Conservation (phyloP, 2,888 invertebrate genomes). For the Brenthis hecate region DNA sequence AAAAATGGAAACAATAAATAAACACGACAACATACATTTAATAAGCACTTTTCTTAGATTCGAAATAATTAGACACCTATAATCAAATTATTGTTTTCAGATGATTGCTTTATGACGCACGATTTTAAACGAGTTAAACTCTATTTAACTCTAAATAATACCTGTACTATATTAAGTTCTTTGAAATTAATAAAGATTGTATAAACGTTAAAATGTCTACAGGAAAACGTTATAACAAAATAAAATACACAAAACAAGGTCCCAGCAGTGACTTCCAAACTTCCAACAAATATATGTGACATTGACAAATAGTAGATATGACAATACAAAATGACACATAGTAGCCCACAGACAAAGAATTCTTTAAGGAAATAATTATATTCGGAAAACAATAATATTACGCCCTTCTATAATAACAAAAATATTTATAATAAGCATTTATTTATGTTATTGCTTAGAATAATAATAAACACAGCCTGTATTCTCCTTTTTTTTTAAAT, state of each 20-base stretch:
- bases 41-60: constrained; percentile 1
- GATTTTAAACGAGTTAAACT: constrained; percentile 18
- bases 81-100: constrained; percentile 33
- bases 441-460: no score
- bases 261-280: constrained; percentile 3
- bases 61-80: constrained; percentile 27
- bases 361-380: not conserved
- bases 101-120: constrained; percentile 27
- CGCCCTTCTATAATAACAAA: no score
- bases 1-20: constrained; percentile 1
- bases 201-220: constrained; percentile 4
- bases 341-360: constrained; percentile 3
- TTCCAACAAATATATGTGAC: constrained; percentile 21
- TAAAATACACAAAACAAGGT: not conserved
- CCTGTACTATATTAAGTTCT: not conserved
- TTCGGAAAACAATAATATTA: no score
- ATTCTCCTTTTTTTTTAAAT: no score
- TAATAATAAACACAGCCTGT: no score
- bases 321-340: not conserved
- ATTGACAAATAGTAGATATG: constrained; percentile 10
- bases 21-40: not conserved
- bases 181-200: not conserved
- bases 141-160: constrained; percentile 4
- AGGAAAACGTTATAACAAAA: not conserved
- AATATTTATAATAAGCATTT: no score